Evolutionary conservation across 2,797 vertebrate genomes (phyloP), one percentile per base, ranked within the genome.

Genomic region (Myotis myotis): DNA sequence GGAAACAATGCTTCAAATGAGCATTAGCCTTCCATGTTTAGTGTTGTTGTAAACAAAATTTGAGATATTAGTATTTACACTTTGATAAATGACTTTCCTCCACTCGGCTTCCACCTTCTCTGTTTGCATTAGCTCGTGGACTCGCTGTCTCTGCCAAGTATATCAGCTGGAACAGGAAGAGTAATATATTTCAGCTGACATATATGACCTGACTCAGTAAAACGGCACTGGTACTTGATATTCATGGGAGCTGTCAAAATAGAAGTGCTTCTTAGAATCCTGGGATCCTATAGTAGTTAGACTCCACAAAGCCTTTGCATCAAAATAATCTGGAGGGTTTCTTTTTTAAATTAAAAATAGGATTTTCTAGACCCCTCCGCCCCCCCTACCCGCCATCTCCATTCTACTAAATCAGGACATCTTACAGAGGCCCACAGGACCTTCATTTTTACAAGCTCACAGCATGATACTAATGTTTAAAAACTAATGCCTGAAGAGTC

Each of bases 131-230:
- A 78, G 83, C 49, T 93, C 55, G 15, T 68, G 49, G 19, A 53
- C 41, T 8, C 68, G 19, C 53, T 15, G 3, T 83, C 30, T 30
- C 57, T 92, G 94, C 82, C 83, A 93, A 84, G 55, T 25, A 12
- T 71, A 83, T 93, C 66, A 87, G 38, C 53, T 28, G 44, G 87
- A 28, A 70, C 44, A 76, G 60, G 41, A 92, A 87, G 12, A 76
- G 57, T 38, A 68, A 91, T 93, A 84, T n/a, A 87, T 87, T 86
- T 93, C 75, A 87, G 60, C 79, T 91, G 91, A 91, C 38, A 36
- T 51, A 28, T 13, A 51, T 25, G 68, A 51, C 8, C 15, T 60
- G 79, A 80, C 74, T 95, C 51, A 62, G 88, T 28, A 72, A 49
- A 72, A 55, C 2, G 16, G 11, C n/a, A 8, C 36, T 92, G 33